A percentile compares a stretch with the other conserved stretches of the same genome.
Conservation (phyloP, 1,140 invertebrate genomes). For the Drosophila ananassae region DNA sequence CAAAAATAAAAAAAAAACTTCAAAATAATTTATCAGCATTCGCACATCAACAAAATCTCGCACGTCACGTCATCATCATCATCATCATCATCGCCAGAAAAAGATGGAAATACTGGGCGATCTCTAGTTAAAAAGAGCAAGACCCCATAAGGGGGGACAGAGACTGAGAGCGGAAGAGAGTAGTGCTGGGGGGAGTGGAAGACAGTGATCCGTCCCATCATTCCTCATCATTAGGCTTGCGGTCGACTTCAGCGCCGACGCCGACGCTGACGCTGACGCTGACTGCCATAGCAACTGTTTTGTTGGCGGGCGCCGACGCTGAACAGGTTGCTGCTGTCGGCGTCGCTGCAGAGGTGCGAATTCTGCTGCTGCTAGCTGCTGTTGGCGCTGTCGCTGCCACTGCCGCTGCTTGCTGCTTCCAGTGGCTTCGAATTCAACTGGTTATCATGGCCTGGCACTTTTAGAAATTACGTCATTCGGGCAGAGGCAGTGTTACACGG, state of each 20-base stretch:
- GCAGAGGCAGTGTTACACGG: conserved; percentile 24
- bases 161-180: not conserved
- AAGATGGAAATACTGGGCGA: conserved; percentile 8
- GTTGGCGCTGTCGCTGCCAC: conserved; percentile 8
- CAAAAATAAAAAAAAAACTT: conserved; percentile 42
- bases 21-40: conserved; percentile 76
- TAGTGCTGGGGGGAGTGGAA: not conserved
- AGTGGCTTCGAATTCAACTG: conserved; percentile 54
- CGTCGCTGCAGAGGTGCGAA: conserved; percentile 62
- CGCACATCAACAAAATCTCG: conserved; percentile 68
- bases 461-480: conserved; percentile 80
- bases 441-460: conserved; percentile 67
- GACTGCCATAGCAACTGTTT: too few relatives aligned
- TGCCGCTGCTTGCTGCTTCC: conserved; percentile 17
- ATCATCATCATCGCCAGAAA: conserved; percentile 28
- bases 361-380: conserved; percentile 21
- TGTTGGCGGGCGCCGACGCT: conserved; percentile 8
- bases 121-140: conserved; percentile 1
- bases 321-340: conserved; percentile 67
- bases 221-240: conserved; percentile 33
- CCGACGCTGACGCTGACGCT: conserved; percentile 7
- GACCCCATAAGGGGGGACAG: not conserved
- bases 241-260: conserved; percentile 4
- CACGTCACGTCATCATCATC: conserved; percentile 67
- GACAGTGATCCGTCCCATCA: conserved; percentile 35